These are phyloP conservation scores for Tinea semifulvella DNA, from an alignment of 2,888 invertebrate genomes.

Conservation along the genomic window DNA sequence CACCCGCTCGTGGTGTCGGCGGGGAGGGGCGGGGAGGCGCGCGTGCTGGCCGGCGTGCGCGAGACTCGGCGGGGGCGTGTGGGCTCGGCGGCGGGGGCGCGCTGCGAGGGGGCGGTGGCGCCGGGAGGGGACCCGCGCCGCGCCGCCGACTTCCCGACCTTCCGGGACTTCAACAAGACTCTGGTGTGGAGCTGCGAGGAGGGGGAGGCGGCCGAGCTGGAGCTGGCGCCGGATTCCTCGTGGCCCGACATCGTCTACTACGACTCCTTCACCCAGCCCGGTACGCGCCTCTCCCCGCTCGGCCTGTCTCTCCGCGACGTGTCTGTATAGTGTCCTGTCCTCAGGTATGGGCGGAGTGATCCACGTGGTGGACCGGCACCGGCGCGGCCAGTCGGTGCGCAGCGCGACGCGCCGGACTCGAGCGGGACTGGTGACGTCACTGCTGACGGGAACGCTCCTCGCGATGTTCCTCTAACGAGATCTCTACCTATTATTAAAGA, in stretches of 20 bases:
- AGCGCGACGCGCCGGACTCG: slow-evolving; percentile 20
- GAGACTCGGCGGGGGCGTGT: slow-evolving; percentile 84
- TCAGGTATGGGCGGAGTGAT: slow-evolving; percentile 91
- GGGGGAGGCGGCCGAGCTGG: slow-evolving; percentile 77
- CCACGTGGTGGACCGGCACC: slow-evolving; percentile 84
- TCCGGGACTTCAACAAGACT: slow-evolving; percentile 85
- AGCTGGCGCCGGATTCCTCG: slow-evolving; percentile 85
- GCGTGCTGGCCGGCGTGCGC: slow-evolving; percentile 83
- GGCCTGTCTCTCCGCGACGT: not conserved
- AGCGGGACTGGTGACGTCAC: slow-evolving; percentile 6
- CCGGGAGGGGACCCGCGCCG: slow-evolving; percentile 76
- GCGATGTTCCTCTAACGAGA: not conserved
- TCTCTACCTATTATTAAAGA: too few relatives aligned
- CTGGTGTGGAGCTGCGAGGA: slow-evolving; percentile 75
- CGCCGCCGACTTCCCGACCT: slow-evolving; percentile 80
- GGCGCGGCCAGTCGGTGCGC: slow-evolving; percentile 34
- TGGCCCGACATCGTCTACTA: slow-evolving; percentile 95
- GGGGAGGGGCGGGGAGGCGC: slow-evolving; percentile 85
- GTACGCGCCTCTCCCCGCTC: slow-evolving; percentile 32
- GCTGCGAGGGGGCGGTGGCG: slow-evolving; percentile 76
- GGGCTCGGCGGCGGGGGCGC: slow-evolving; percentile 83
- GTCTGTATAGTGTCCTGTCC: not conserved
- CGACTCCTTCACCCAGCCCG: slow-evolving; percentile 91
- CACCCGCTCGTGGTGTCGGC: slow-evolving; percentile 91
- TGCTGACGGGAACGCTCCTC: not conserved